Conservation (phyloP, 2,888 invertebrate genomes). For the Aproaerema taeniolella region DNA sequence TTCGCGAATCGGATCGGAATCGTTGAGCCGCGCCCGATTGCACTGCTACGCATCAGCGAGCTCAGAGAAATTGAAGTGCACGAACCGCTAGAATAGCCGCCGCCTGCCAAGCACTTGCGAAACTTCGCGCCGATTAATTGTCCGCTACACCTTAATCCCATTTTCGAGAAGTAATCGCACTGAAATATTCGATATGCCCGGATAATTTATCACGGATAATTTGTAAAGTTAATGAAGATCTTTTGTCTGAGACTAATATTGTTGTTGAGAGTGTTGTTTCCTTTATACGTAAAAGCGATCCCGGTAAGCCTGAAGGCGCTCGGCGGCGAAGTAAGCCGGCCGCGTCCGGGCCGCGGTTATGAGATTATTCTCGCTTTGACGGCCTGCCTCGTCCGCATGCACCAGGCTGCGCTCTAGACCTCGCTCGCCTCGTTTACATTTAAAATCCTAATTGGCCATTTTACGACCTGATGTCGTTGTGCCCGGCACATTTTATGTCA, state of each 20-base stretch:
- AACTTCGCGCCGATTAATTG: slow-evolving; percentile 60
- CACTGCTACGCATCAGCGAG: slow-evolving; percentile 61
- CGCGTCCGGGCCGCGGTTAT: slow-evolving; percentile 61
- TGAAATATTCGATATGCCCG: slow-evolving; percentile 47
- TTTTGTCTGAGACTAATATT: slow-evolving; percentile 19
- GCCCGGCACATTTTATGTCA: slow-evolving; percentile 26
- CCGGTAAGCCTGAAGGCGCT: slow-evolving; percentile 57
- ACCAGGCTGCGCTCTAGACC: slow-evolving; percentile 47
- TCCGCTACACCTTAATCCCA: slow-evolving; percentile 39
- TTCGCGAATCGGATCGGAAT: slow-evolving; percentile 67
- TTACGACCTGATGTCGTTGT: slow-evolving; percentile 36
- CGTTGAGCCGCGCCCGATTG: slow-evolving; percentile 70
- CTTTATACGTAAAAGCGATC: slow-evolving; percentile 42
- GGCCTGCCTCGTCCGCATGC: slow-evolving; percentile 44
- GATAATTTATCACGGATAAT: slow-evolving; percentile 34
- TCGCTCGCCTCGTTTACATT: slow-evolving; percentile 44
- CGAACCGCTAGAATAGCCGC: slow-evolving; percentile 53
- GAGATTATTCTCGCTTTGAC: slow-evolving; percentile 72
- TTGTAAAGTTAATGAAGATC: slow-evolving; percentile 40
- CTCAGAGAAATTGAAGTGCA: slow-evolving; percentile 69
- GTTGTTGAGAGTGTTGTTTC: neutral
- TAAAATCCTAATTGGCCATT: slow-evolving; percentile 58
- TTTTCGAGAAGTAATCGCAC: slow-evolving; percentile 45
- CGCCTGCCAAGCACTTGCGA: slow-evolving; percentile 51
- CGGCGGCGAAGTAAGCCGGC: slow-evolving; percentile 54